Base-by-base conservation (phyloP, 2,113 vertebrate species). In the Forbesichthys papilliferus region DNA sequence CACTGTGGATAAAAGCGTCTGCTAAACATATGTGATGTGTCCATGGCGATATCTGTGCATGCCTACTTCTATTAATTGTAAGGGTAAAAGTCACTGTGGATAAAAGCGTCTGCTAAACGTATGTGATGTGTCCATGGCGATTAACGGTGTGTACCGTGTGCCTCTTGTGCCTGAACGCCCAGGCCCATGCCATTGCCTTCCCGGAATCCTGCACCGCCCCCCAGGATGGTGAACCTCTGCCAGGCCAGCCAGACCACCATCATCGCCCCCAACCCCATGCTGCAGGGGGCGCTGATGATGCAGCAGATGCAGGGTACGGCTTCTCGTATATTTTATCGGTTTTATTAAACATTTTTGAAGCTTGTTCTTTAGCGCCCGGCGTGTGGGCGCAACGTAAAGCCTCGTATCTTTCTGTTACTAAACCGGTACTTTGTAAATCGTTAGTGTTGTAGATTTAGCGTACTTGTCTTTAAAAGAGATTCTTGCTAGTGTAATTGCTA, bases 261-360 rank as follows among this genome's bases (percentile, higher is more conserved):
- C 61, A 91, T 99, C 11, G 95, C 86, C 58, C 92, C 95, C 72
- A 95, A 97, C 85, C 94, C 95, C 12, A 92, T 96, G 95, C 90
- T 98, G 57, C 97, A 98, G 84, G 94, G 95, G 18, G 96, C 96
- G 64, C 82, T 98, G 77, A 91, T 98, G 64, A 94, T 98, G 93
- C 97, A 99, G 80, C 97, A 98, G 85, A 94, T 99, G 93, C 97
- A 98, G 93, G 96, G 97, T 99, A 93, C 63, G 75, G 74, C 49
- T 65, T 55, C 53, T 8, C 14, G 53, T 18, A 55, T 27, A 27
- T 27, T 27, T 27, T 27, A 27, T 27, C 27, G 27, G 2, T 27
- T 27, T 27, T 27, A 27, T 3, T 27, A 27, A 27, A 27, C 27
- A 1, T 27, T 20, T 20, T 27, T 27, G 27, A 2, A 27, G 27